Conservation (phyloP, 2,113 vertebrate species). For the Capra hircus region DNA sequence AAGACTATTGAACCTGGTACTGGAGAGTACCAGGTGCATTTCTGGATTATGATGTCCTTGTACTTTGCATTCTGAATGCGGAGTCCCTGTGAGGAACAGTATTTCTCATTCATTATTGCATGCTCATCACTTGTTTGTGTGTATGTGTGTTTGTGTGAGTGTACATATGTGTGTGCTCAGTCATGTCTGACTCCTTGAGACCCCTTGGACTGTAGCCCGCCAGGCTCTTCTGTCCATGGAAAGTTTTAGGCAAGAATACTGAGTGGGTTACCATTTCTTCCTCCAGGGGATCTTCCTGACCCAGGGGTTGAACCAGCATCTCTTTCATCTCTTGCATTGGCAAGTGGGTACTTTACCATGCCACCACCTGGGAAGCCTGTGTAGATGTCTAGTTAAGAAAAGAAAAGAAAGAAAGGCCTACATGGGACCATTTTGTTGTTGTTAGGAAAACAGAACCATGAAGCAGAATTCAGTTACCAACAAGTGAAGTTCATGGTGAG, state of each 20-base stretch:
- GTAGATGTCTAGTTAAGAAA: not conserved
- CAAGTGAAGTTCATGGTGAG: not conserved
- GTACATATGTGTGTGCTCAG: not conserved
- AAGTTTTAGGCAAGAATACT: not conserved
- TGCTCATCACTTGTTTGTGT: not conserved
- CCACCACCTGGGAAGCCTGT: not conserved
- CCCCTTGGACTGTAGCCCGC: not conserved
- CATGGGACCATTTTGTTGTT: not conserved
- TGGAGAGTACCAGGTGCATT: too few relatives aligned
- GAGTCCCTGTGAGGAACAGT: not conserved
- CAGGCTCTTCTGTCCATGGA: not conserved
- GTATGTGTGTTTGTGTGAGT: not conserved
- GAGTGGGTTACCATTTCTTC: not conserved
- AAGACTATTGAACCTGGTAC: too few relatives aligned
- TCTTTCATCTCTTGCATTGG: not conserved
- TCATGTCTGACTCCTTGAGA: not conserved
- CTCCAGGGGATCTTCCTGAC: not conserved
- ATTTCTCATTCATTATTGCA: not conserved
- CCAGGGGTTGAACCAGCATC: not conserved
- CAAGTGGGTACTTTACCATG: not conserved
- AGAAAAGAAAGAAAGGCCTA: not conserved
- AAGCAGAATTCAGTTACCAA: not conserved
- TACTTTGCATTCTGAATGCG: too few relatives aligned
- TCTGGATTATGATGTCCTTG: not conserved
- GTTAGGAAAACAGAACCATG: not conserved